Conservation (phyloP, 2,888 invertebrate species). For the Cecidostiba fungosa region DNA sequence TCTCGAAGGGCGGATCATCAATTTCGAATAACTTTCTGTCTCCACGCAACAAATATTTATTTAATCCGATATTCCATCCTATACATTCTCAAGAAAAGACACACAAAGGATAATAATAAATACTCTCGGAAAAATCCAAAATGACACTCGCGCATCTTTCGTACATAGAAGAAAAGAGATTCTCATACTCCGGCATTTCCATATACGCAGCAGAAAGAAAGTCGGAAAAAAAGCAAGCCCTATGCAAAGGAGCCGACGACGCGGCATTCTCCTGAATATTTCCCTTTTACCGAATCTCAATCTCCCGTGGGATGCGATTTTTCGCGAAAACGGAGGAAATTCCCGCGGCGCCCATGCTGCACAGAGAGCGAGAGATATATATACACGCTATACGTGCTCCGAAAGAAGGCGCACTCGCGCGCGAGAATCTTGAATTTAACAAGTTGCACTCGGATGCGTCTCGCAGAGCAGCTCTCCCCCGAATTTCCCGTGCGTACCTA, state of each 20-base stretch:
- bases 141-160: neutral
- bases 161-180: constrained; percentile 6
- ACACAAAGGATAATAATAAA: constrained; percentile 43
- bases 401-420: neutral
- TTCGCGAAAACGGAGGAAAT: constrained; percentile 42
- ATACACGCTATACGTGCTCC: neutral
- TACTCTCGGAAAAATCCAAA: constrained; percentile 14
- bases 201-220: neutral
- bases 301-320: constrained; percentile 53
- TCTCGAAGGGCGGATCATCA: neutral
- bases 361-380: too few relatives aligned
- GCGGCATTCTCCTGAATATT: constrained; percentile 52
- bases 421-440: constrained; percentile 45
- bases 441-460: constrained; percentile 27
- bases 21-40: constrained; percentile 9
- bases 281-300: constrained; percentile 53
- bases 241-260: neutral
- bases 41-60: neutral
- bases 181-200: constrained; percentile 35
- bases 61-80: neutral
- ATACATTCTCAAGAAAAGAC: neutral
- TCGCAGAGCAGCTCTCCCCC: neutral
- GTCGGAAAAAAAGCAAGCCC: constrained; percentile 25
- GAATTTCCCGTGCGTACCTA: neutral
- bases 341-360: constrained; percentile 35